Percentiles rank a stretch among this genome's conserved stretches.
Evolutionary conservation across 1,140 invertebrate species (phyloP).

Genomic region (Paramacrobiotus metropolitanus): DNA sequence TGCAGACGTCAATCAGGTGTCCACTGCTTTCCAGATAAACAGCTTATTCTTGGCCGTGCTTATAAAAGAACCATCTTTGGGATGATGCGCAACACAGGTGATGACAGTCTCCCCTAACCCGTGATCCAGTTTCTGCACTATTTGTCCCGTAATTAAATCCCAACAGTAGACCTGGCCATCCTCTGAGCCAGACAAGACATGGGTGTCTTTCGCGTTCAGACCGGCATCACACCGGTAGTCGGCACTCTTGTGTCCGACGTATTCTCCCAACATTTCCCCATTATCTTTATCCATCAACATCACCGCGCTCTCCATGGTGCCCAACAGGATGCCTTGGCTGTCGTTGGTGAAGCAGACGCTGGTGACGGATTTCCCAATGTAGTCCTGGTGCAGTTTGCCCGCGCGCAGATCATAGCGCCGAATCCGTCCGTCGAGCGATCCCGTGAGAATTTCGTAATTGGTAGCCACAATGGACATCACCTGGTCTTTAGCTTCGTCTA

Average conservation of each 20-base stretch:
- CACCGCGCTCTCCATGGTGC: slow-evolving; percentile 52
- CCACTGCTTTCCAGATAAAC: background rate
- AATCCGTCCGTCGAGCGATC: slow-evolving; percentile 64
- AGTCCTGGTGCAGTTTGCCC: slow-evolving; percentile 56
- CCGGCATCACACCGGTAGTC: slow-evolving; percentile 64
- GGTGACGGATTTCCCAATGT: slow-evolving; percentile 48
- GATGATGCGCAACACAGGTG: background rate
- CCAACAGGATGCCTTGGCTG: slow-evolving; percentile 58
- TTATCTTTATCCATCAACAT: slow-evolving; percentile 66
- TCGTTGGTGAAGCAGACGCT: slow-evolving; percentile 50
- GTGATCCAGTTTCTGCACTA: slow-evolving; percentile 7
- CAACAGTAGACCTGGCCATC: slow-evolving; percentile 61
- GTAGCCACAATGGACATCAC: slow-evolving; percentile 61
- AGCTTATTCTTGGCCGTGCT: background rate
- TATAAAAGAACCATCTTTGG: background rate
- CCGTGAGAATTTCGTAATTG: slow-evolving; percentile 67
- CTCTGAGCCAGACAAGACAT: slow-evolving; percentile 61
- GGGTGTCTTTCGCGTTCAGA: slow-evolving; percentile 50
- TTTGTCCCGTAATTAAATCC: slow-evolving; percentile 44
- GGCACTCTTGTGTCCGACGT: slow-evolving; percentile 43
- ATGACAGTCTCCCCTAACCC: slow-evolving; percentile 6
- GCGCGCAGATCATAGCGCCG: slow-evolving; percentile 69
- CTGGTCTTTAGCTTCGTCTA: slow-evolving; percentile 77
- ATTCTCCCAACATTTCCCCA: slow-evolving; percentile 51
- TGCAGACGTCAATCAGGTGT: too few species aligned